Conservation (phyloP, 2,797 vertebrate species). For the Rhynchotus rufescens region DNA sequence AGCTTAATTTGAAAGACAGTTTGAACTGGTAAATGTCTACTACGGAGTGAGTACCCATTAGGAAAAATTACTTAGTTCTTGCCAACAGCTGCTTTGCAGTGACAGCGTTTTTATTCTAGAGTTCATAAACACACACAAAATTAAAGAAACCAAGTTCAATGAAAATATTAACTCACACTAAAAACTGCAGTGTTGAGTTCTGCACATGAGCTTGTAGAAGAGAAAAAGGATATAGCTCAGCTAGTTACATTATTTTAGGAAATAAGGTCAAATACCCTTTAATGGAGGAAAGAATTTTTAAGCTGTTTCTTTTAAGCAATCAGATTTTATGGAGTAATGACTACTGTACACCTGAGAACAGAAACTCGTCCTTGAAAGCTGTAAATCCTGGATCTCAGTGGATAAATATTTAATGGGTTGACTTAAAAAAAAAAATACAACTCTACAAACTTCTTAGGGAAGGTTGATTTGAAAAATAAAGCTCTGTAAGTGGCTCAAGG, state of each 20-base stretch:
- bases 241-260: background rate
- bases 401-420: constrained; percentile 11
- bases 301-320: background rate
- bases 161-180: background rate
- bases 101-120: background rate
- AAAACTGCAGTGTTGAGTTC: background rate
- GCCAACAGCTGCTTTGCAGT: background rate
- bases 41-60: background rate
- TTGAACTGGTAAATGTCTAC: background rate
- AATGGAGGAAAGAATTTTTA: background rate
- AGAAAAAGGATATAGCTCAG: background rate
- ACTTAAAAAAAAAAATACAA: background rate
- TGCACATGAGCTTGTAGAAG: background rate
- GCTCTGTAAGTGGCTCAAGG: background rate
- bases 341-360: background rate
- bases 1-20: background rate
- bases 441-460: background rate
- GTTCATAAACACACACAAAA: background rate
- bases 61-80: background rate
- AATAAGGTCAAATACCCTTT: background rate
- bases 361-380: background rate
- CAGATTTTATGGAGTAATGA: background rate
- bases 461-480: constrained; percentile 21
- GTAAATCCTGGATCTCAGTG: background rate
- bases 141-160: background rate